Conservation (phyloP, 2,888 invertebrate species). For the Eupithecia centaureata region DNA sequence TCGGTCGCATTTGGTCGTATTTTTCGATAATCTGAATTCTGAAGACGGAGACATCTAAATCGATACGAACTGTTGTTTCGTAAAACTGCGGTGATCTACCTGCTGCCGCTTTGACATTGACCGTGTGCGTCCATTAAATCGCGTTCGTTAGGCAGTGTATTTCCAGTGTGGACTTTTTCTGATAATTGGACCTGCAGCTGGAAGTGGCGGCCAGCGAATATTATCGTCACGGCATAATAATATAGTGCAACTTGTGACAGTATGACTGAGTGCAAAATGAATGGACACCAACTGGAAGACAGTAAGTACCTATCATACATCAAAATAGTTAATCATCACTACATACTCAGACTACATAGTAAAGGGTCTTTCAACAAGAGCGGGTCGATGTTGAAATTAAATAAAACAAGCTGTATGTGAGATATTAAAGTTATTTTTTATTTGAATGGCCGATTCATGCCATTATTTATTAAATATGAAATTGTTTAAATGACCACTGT, state of each 20-base stretch:
- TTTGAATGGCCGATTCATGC: too few species aligned
- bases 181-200: not conserved
- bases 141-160: not conserved
- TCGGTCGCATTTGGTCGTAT: not conserved
- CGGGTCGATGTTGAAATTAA: too few species aligned
- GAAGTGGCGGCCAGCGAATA: not conserved
- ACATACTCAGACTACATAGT: too few species aligned
- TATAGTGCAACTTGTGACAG: not conserved
- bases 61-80: conserved; percentile 33
- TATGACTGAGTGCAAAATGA: conserved; percentile 53
- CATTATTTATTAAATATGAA: too few species aligned
- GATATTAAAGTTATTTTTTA: too few species aligned
- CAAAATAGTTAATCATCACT: too few species aligned
- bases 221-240: not conserved
- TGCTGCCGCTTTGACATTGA: not conserved
- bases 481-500: too few species aligned
- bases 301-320: conserved; percentile 48
- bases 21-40: not conserved
- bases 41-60: not conserved
- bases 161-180: not conserved
- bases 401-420: too few species aligned
- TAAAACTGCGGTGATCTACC: conserved; percentile 39
- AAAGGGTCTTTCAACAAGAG: too few species aligned
- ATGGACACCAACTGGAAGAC: conserved; percentile 61
- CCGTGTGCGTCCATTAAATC: not conserved